A percentile compares a stretch with the other conserved stretches of the same genome.
Evolutionary conservation across 2,888 invertebrate species (phyloP).

Genomic region (Leptinotarsa juncta): DNA sequence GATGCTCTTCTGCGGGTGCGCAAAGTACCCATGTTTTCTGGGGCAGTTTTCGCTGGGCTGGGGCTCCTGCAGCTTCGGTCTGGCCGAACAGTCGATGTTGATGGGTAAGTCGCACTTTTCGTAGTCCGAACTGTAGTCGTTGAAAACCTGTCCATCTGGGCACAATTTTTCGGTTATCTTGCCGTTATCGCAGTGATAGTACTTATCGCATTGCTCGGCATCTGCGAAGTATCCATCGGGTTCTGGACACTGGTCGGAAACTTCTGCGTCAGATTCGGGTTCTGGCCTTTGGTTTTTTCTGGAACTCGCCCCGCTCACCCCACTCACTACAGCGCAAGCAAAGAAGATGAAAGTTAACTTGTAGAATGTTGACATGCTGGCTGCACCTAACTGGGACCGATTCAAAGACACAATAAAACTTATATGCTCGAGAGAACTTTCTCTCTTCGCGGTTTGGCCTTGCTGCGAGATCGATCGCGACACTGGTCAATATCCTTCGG

Average conservation of each 20-base stretch:
- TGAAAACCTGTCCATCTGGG: constrained; percentile 83
- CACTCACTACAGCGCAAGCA: constrained; percentile 30
- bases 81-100: constrained; percentile 84
- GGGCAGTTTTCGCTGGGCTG: constrained; percentile 80
- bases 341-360: constrained; percentile 40
- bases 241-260: constrained; percentile 81
- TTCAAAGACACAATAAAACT: constrained; percentile 36
- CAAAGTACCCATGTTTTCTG: constrained; percentile 88
- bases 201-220: constrained; percentile 89
- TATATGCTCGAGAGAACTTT: constrained; percentile 35
- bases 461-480: constrained; percentile 14
- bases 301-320: constrained; percentile 21
- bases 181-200: constrained; percentile 84
- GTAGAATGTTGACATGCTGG: constrained; percentile 37
- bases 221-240: constrained; percentile 87
- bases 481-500: constrained; percentile 21
- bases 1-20: constrained; percentile 80
- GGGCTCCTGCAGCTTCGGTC: constrained; percentile 81
- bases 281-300: constrained; percentile 20
- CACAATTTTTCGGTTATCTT: constrained; percentile 82
- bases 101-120: constrained; percentile 91
- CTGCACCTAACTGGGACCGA: constrained; percentile 37
- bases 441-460: constrained; percentile 21
- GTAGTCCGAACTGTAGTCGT: constrained; percentile 71
- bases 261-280: constrained; percentile 66